Conservation (phyloP, 2,888 invertebrate species). For the Brenthis ino region DNA sequence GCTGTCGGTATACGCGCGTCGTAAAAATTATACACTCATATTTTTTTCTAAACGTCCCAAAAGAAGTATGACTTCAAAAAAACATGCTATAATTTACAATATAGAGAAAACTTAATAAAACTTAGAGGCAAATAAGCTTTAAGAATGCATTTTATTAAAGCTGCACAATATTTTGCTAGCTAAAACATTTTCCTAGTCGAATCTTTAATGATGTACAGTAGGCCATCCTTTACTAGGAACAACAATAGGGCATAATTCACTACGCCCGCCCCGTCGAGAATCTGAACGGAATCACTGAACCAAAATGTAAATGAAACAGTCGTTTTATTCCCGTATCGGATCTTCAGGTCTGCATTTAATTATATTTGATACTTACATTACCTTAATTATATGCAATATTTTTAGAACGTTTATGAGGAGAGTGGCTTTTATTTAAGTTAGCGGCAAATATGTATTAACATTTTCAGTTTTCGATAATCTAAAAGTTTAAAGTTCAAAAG, state of each 20-base stretch:
- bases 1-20: too few species aligned
- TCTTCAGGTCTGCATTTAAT: conserved; percentile 37
- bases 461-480: too few species aligned
- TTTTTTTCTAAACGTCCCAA: too few species aligned
- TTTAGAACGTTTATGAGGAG: background rate
- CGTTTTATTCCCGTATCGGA: conserved; percentile 34
- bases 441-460: background rate
- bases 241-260: conserved; percentile 68
- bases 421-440: conserved; percentile 6
- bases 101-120: conserved; percentile 5
- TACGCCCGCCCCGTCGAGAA: conserved; percentile 54
- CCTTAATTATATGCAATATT: conserved; percentile 11
- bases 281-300: conserved; percentile 68
- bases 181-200: conserved; percentile 36
- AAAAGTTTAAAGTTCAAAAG: too few species aligned
- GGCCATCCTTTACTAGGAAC: conserved; percentile 50
- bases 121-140: conserved; percentile 1
- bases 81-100: background rate
- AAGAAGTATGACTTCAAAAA: too few species aligned
- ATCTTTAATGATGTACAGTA: conserved; percentile 42
- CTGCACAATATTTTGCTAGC: conserved; percentile 28
- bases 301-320: conserved; percentile 67
- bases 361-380: conserved; percentile 23
- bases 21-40: too few species aligned
- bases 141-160: conserved; percentile 5